Evolutionary conservation across 2,113 vertebrate species (phyloP), one percentile per base, ranked within the genome.

Genomic region (Camelus bactrianus): DNA sequence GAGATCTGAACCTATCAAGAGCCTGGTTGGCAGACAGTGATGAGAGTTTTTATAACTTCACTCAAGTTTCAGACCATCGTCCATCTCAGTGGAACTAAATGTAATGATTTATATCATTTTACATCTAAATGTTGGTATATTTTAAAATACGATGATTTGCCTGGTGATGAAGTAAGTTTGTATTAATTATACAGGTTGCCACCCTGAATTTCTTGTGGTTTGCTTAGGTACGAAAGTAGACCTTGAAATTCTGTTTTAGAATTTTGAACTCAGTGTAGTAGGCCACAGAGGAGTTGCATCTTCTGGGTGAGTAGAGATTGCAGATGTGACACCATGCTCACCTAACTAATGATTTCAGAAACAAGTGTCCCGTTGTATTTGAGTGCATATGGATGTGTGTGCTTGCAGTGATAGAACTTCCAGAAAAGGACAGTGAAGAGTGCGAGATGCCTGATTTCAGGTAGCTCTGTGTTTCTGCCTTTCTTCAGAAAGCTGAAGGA

Each of bases 81-180:
- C 73, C 35, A 52, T 72, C 70, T 91, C 48, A 85, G 24, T 70
- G 75, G 82, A 86, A 65, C 17, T 79, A 79, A 87, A 46, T 83
- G 38, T 92, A 83, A 70, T 50, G 26, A 8, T 85, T 70, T 76
- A 89, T 35, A 50, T 82, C 13, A 67, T 91, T 79, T 93, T 83
- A 72, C 48, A 75, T 65, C 30, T 91, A 64, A 88, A 93, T 81
- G 35, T 90, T 91, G 32, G 7, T 92, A 35, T 30, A 86, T 88
- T 96, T 93, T 79, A 92, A 89, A 87, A 94, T 94, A 92, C 67
- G 77, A 2, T 73, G 54, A 92, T 94, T 95, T 97, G 30, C 48
- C 60, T 92, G 50, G 65, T 86, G 35, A 72, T 86, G 38, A 94
- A 92, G 11, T 89, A 89, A 88, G 94, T 65, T 72, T 32, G 11